Evolutionary conservation across 2,888 invertebrate genomes (phyloP).

Genomic region (Hecatera dysodea): DNA sequence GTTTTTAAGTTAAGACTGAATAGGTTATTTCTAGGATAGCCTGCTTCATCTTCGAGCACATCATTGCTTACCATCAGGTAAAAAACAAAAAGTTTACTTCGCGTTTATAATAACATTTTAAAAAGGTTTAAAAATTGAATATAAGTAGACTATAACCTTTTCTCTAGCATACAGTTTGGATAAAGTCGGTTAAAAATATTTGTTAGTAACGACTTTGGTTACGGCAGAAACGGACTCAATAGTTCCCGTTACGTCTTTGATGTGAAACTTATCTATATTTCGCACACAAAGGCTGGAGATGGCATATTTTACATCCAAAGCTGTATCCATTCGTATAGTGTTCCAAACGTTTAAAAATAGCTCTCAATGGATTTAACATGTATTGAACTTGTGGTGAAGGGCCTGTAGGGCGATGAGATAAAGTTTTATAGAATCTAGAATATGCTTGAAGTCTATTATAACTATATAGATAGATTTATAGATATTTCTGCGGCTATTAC

Average conservation of each 20-base stretch:
- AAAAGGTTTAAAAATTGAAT: too few relatives aligned
- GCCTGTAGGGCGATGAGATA: not conserved
- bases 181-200: constrained; percentile 18
- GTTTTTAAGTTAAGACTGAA: too few relatives aligned
- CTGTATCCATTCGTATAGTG: constrained; percentile 29
- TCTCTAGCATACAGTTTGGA: not conserved
- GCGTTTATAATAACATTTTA: too few relatives aligned
- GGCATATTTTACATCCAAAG: constrained; percentile 33
- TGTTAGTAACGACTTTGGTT: constrained; percentile 22
- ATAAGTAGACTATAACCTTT: not conserved
- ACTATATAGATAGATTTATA: constrained; percentile 26
- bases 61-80: too few relatives aligned
- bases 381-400: constrained; percentile 7
- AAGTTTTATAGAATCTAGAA: constrained; percentile 9
- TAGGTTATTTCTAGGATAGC: too few relatives aligned
- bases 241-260: constrained; percentile 43
- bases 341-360: constrained; percentile 36
- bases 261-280: constrained; percentile 44
- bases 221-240: constrained; percentile 23
- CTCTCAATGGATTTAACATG: constrained; percentile 18
- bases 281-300: constrained; percentile 41
- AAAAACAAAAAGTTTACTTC: too few relatives aligned
- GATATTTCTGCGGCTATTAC: constrained; percentile 44
- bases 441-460: constrained; percentile 12
- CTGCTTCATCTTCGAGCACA: too few relatives aligned